These are phyloP conservation scores for Typhlichthys subterraneus DNA, from an alignment of 2,797 vertebrate genomes.

Conservation along the genomic window DNA sequence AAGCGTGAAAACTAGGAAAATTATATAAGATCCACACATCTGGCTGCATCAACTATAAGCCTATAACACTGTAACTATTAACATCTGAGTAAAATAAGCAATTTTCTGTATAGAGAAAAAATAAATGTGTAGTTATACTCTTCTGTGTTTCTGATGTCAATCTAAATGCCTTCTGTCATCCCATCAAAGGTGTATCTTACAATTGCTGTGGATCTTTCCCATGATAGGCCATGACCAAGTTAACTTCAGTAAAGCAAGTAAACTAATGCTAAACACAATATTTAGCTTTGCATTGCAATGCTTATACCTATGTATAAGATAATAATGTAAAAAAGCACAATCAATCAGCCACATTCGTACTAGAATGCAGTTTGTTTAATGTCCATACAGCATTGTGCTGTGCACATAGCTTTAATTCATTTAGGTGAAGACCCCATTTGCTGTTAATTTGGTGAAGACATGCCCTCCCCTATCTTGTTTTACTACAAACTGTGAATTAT, in stretches of 20 bases:
- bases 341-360: no score
- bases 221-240: conserved; percentile 61
- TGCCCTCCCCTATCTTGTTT: conserved; percentile 36
- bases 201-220: conserved; percentile 33
- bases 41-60: background rate
- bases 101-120: conserved; percentile 32
- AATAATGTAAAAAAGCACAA: no score
- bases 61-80: background rate
- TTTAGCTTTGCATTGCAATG: conserved; percentile 11
- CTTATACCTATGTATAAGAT: background rate
- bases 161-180: conserved; percentile 58
- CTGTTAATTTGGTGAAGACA: conserved; percentile 24
- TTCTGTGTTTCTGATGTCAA: conserved; percentile 58
- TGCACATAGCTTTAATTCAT: background rate
- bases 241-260: conserved; percentile 28
- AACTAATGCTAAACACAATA: conserved; percentile 48
- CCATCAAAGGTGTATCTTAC: conserved; percentile 56
- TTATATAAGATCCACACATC: background rate
- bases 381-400: background rate
- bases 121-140: conserved; percentile 51
- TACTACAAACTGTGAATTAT: conserved; percentile 45
- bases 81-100: no score
- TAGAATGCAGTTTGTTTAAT: no score
- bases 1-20: conserved; percentile 6
- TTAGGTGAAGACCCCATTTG: no score